These are phyloP conservation scores for Muscidifurax raptorellus DNA, from an alignment of 1,140 invertebrate genomes.

Conservation along the genomic window DNA sequence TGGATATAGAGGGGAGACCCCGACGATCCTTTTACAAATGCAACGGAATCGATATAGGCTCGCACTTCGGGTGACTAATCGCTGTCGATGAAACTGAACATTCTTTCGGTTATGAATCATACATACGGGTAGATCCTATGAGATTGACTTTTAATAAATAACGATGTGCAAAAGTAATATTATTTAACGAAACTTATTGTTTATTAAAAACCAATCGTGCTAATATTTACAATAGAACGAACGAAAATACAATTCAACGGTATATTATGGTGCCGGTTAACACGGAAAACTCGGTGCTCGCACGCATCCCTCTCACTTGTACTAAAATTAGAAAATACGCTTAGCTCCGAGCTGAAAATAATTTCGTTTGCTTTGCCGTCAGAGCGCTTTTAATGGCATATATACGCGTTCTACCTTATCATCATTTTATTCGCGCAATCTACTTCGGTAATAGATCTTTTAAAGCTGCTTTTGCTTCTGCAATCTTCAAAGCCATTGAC, in stretches of 20 bases:
- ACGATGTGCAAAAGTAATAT: neutral
- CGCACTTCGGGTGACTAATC: neutral
- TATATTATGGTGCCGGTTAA: too few relatives aligned
- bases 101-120: neutral
- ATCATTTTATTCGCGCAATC: neutral
- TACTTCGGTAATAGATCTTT: neutral
- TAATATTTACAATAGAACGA: neutral
- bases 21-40: neutral
- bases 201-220: too few relatives aligned
- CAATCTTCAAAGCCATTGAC: neutral
- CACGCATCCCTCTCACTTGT: neutral
- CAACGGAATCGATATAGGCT: neutral
- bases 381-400: neutral
- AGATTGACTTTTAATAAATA: neutral
- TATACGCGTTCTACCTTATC: neutral
- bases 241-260: neutral
- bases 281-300: neutral
- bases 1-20: neutral
- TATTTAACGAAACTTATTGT: too few relatives aligned
- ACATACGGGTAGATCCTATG: neutral
- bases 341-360: constrained; percentile 1
- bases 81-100: neutral
- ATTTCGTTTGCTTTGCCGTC: neutral
- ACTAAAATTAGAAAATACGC: neutral
- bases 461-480: neutral